These are phyloP conservation scores for Mesorhabditis spiculigera DNA, from an alignment of 2,888 invertebrate species.

Conservation along the genomic window DNA sequence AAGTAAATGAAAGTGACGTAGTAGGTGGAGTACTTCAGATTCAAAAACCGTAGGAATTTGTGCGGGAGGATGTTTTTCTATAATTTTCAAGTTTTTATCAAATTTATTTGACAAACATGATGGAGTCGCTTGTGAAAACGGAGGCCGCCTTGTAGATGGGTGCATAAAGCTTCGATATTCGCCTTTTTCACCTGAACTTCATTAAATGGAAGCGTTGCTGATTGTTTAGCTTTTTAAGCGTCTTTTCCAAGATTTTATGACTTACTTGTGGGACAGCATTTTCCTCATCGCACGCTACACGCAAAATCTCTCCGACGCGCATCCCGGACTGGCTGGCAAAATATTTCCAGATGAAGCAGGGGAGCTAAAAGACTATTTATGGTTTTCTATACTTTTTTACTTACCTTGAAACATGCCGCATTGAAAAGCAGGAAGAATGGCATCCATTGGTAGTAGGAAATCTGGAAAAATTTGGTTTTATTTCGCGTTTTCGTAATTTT, in stretches of 20 bases:
- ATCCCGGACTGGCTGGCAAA: slow-evolving; percentile 55
- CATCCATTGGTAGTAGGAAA: slow-evolving; percentile 49
- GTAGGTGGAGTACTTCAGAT: slow-evolving; percentile 44
- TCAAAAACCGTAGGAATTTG: slow-evolving; percentile 42
- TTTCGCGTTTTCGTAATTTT: background rate
- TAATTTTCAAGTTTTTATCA: background rate
- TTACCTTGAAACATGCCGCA: slow-evolving; percentile 47
- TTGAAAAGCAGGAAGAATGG: slow-evolving; percentile 54
- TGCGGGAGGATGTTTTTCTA: slow-evolving; percentile 38
- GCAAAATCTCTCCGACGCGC: slow-evolving; percentile 54
- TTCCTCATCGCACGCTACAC: slow-evolving; percentile 47
- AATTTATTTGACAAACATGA: slow-evolving; percentile 22
- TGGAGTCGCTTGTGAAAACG: slow-evolving; percentile 53
- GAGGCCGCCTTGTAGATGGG: slow-evolving; percentile 52
- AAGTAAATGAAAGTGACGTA: slow-evolving; percentile 51
- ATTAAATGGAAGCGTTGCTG: background rate
- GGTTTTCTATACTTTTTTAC: no score
- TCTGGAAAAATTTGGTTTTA: slow-evolving; percentile 11
- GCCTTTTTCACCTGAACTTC: slow-evolving; percentile 29
- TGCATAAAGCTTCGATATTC: slow-evolving; percentile 46
- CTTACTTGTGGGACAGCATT: slow-evolving; percentile 54
- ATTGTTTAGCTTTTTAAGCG: background rate
- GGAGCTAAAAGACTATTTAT: slow-evolving; percentile 16
- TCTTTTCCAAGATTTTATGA: background rate
- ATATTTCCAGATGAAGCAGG: slow-evolving; percentile 56